These are phyloP conservation scores for Scaptomyza graminum DNA, from an alignment of 1,140 invertebrate genomes.

Conservation along the genomic window DNA sequence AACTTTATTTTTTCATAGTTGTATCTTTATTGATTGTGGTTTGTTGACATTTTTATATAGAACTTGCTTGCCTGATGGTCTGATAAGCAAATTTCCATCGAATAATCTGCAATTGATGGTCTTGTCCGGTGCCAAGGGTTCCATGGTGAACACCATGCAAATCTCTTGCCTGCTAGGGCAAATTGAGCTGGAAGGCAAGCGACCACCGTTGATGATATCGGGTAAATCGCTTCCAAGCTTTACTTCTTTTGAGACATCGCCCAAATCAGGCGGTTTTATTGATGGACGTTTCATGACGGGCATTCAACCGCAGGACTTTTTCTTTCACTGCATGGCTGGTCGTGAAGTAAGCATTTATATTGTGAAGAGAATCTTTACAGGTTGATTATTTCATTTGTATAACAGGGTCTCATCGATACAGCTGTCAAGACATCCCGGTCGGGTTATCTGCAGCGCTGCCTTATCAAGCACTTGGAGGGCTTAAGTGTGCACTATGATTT, in stretches of 20 bases:
- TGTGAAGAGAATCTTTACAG: neutral
- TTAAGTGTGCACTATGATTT: slow-evolving; percentile 95
- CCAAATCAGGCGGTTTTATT: slow-evolving; percentile 98
- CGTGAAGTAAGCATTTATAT: slow-evolving; percentile 88
- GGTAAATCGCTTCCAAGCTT: slow-evolving; percentile 96
- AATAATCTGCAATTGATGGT: slow-evolving; percentile 99
- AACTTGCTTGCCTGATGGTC: slow-evolving; percentile 91
- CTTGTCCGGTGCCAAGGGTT: slow-evolving; percentile 98
- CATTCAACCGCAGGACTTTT: slow-evolving; percentile 98
- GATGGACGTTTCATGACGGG: slow-evolving; percentile 98
- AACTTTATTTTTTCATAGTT: neutral
- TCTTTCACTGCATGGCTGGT: slow-evolving; percentile 99
- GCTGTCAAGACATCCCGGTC: slow-evolving; percentile 97
- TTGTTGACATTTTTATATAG: slow-evolving; percentile 55
- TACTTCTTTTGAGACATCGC: slow-evolving; percentile 93
- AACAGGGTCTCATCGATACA: slow-evolving; percentile 91
- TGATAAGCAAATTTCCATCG: slow-evolving; percentile 94
- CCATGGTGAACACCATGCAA: slow-evolving; percentile 97
- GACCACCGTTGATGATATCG: slow-evolving; percentile 97
- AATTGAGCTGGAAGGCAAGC: slow-evolving; percentile 98
- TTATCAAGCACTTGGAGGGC: slow-evolving; percentile 99
- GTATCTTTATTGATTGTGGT: neutral
- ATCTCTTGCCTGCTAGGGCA: slow-evolving; percentile 98
- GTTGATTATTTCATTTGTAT: neutral
- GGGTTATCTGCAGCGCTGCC: slow-evolving; percentile 98